Conservation (phyloP, 2,113 vertebrate genomes). For the Odontesthes bonariensis region DNA sequence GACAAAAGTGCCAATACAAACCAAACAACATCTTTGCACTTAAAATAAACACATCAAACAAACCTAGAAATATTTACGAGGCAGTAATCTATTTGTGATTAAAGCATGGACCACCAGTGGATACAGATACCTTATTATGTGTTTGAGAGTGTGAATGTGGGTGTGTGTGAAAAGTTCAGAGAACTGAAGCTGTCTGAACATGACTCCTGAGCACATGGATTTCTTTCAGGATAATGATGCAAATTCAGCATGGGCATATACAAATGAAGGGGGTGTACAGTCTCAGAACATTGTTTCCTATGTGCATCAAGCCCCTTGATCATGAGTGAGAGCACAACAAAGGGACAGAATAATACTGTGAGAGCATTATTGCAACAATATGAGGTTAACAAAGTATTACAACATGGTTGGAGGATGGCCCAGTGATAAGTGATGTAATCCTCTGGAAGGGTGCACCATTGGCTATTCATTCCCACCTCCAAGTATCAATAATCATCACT, state of each 20-base stretch:
- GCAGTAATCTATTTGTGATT: slow-evolving; percentile 20
- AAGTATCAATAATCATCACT: slow-evolving; percentile 69
- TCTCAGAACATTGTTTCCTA: slow-evolving; percentile 14
- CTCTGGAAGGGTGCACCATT: slow-evolving; percentile 40
- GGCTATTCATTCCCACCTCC: slow-evolving; percentile 59
- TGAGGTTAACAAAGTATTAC: slow-evolving; percentile 68
- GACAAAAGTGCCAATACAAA: slow-evolving; percentile 14
- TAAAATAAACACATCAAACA: slow-evolving; percentile 4
- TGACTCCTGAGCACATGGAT: neutral
- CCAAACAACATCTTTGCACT: neutral
- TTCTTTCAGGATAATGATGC: slow-evolving; percentile 31
- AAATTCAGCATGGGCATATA: slow-evolving; percentile 13
- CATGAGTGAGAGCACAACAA: slow-evolving; percentile 53
- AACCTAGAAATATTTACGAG: slow-evolving; percentile 70
- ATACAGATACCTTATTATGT: slow-evolving; percentile 21
- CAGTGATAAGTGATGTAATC: slow-evolving; percentile 60
- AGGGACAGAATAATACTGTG: slow-evolving; percentile 67
- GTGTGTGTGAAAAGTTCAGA: slow-evolving; percentile 1
- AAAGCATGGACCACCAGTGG: slow-evolving; percentile 63
- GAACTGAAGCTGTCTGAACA: neutral
- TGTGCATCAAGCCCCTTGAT: slow-evolving; percentile 38
- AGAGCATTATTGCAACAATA: slow-evolving; percentile 69
- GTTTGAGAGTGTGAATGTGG: slow-evolving; percentile 6
- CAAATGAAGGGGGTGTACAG: slow-evolving; percentile 7
- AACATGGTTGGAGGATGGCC: slow-evolving; percentile 62